A percentile compares a stretch with the other conserved stretches of the same genome.
These are phyloP conservation scores for Nixonia krombeini DNA, from an alignment of 1,140 invertebrate genomes.

Conservation along the genomic window DNA sequence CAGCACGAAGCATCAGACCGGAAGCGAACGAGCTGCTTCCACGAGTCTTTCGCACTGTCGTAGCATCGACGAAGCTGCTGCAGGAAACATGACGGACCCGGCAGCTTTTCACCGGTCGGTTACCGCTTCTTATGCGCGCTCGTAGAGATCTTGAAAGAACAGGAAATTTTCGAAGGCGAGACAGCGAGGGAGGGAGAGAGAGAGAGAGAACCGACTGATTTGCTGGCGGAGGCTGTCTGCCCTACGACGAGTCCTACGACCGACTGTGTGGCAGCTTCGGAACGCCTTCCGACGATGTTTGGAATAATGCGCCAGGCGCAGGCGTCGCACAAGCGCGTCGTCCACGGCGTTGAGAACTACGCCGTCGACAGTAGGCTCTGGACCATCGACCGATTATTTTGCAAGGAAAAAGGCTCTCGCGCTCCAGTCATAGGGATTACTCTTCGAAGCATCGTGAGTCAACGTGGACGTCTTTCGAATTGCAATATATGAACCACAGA, in stretches of 20 bases:
- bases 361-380: slow-evolving; percentile 60
- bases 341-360: slow-evolving; percentile 33
- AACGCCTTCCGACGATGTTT: slow-evolving; percentile 60
- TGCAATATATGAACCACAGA: too few relatives aligned
- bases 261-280: slow-evolving; percentile 60
- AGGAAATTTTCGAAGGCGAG: too few relatives aligned
- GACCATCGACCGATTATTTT: slow-evolving; percentile 57
- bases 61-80: too few relatives aligned
- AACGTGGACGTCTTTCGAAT: too few relatives aligned
- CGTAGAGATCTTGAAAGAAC: too few relatives aligned
- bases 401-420: too few relatives aligned
- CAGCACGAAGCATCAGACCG: too few relatives aligned
- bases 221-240: slow-evolving; percentile 62
- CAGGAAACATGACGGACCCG: too few relatives aligned
- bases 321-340: slow-evolving; percentile 52
- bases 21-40: not conserved
- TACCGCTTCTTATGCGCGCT: too few relatives aligned
- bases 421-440: too few relatives aligned
- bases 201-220: slow-evolving; percentile 48
- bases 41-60: not conserved
- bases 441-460: too few relatives aligned
- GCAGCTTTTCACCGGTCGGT: too few relatives aligned
- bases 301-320: slow-evolving; percentile 53
- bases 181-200: slow-evolving; percentile 32
- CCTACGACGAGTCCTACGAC: slow-evolving; percentile 55